A percentile compares a stretch with the other conserved stretches of the same genome.
Evolutionary conservation across 2,888 invertebrate genomes (phyloP).

Genomic region (Ischnus inquisitorius): DNA sequence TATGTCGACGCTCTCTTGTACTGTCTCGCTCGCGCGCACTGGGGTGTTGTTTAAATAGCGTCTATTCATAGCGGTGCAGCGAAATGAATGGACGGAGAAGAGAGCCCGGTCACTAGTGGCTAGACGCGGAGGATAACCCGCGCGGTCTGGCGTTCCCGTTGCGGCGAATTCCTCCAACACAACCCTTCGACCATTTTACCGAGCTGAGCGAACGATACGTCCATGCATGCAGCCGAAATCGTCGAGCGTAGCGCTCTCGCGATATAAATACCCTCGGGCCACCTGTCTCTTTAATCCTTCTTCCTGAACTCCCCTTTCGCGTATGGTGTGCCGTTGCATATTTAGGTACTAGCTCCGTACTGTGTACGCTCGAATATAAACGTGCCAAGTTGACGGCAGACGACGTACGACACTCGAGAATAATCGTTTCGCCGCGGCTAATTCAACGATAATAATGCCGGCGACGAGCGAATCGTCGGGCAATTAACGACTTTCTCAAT

Average conservation of each 20-base stretch:
- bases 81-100: conserved; percentile 78
- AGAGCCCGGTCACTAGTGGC: conserved; percentile 64
- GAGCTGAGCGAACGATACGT: background rate
- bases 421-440: background rate
- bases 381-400: conserved; percentile 43
- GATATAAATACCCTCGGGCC: conserved; percentile 79
- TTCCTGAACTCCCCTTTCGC: conserved; percentile 53
- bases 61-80: conserved; percentile 81
- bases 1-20: conserved; percentile 20
- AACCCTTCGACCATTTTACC: conserved; percentile 25
- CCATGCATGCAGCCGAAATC: conserved; percentile 6
- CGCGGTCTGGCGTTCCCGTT: conserved; percentile 51
- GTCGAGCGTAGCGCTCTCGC: conserved; percentile 1
- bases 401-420: background rate
- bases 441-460: background rate
- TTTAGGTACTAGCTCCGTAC: background rate
- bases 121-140: conserved; percentile 60
- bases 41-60: conserved; percentile 80
- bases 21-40: conserved; percentile 39
- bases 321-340: background rate
- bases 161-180: conserved; percentile 43
- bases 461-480: background rate
- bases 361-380: conserved; percentile 21
- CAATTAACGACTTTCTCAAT: background rate
- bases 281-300: conserved; percentile 82